Percentiles rank a stretch among this genome's conserved stretches.
Evolutionary conservation across 2,113 vertebrate genomes (phyloP).

Genomic region (Condylura cristata): DNA sequence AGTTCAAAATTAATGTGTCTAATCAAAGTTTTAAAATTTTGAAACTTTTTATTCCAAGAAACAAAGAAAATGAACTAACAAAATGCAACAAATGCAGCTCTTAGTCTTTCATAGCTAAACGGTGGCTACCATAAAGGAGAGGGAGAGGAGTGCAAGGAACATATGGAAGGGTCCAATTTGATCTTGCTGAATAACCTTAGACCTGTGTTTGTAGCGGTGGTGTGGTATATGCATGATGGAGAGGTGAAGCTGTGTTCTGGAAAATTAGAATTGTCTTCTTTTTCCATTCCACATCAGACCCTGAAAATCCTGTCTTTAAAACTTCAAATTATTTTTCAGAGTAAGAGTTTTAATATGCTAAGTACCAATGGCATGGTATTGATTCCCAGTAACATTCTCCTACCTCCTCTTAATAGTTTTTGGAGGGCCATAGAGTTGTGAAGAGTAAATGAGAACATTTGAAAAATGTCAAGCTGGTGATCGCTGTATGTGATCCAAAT

Average conservation of each 20-base stretch:
- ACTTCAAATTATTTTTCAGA: neutral
- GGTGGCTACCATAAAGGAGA: too few relatives aligned
- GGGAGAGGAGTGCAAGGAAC: too few relatives aligned
- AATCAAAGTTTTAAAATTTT: neutral
- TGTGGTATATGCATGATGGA: too few relatives aligned
- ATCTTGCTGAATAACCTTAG: too few relatives aligned
- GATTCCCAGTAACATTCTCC: neutral
- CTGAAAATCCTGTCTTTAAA: conserved; percentile 28
- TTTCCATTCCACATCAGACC: neutral
- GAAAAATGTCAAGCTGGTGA: neutral
- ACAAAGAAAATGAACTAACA: too few relatives aligned
- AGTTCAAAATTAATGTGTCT: neutral
- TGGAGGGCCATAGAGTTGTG: neutral
- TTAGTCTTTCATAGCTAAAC: too few relatives aligned
- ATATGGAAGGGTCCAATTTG: too few relatives aligned
- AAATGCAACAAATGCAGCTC: too few relatives aligned
- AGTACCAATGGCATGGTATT: neutral
- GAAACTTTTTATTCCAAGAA: neutral
- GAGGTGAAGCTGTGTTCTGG: too few relatives aligned
- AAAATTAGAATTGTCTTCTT: too few relatives aligned
- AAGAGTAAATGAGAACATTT: neutral
- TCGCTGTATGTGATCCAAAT: neutral
- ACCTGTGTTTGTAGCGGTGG: too few relatives aligned
- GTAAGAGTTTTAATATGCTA: neutral
- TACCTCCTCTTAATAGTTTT: neutral